Evolutionary conservation across 1,140 invertebrate genomes (phyloP).

Genomic region (Drosophila erecta): DNA sequence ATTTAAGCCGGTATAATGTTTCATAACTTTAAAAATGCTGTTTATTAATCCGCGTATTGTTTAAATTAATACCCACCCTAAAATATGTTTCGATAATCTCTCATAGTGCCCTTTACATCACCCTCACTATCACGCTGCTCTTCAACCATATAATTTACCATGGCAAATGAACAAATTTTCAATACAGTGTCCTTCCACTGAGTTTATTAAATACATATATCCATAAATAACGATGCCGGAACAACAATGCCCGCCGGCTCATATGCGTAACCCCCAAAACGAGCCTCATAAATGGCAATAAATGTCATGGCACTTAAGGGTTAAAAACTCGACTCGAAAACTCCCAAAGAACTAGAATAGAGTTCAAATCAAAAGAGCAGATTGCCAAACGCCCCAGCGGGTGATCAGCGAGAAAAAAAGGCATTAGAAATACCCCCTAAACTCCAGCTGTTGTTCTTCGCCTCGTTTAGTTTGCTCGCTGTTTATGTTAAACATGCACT

Average conservation of each 20-base stretch:
- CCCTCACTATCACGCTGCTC: constrained; percentile 9
- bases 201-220: constrained; percentile 71
- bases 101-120: neutral
- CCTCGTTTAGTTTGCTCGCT: constrained; percentile 50
- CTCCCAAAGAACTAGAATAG: constrained; percentile 6
- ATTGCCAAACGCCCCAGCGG: constrained; percentile 62
- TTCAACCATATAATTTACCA: constrained; percentile 59
- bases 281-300: constrained; percentile 80
- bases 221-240: constrained; percentile 69
- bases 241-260: constrained; percentile 40
- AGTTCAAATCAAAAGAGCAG: constrained; percentile 55
- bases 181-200: constrained; percentile 8
- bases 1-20: constrained; percentile 24
- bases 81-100: constrained; percentile 30
- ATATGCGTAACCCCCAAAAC: constrained; percentile 70
- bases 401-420: constrained; percentile 46
- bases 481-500: constrained; percentile 80
- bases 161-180: constrained; percentile 56
- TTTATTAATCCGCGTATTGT: constrained; percentile 32
- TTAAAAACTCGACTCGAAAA: constrained; percentile 47
- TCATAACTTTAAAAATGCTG: constrained; percentile 20
- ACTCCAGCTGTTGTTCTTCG: constrained; percentile 27
- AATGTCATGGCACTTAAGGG: constrained; percentile 74
- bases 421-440: constrained; percentile 63
- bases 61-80: constrained; percentile 31